Conservation (phyloP, 2,113 vertebrate genomes). For the Brienomyrus longianalis region DNA sequence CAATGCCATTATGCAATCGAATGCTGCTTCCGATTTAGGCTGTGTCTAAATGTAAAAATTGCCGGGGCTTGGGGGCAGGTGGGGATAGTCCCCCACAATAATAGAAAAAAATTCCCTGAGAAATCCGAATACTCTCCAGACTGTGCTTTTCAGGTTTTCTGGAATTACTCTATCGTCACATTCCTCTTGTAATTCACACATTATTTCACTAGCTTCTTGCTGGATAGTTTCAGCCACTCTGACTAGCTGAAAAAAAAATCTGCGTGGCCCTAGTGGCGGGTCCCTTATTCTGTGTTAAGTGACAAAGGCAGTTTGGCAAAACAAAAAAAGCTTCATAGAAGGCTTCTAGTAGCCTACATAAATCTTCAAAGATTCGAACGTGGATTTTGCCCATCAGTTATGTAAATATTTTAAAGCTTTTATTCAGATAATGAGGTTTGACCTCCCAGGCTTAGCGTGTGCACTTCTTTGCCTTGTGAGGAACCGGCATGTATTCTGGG, state of each 20-base stretch:
- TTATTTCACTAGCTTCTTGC: not conserved
- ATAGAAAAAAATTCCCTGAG: not conserved
- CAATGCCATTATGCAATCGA: not conserved
- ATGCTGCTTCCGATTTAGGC: not conserved
- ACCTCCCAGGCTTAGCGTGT: not conserved
- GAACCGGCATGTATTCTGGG: not conserved
- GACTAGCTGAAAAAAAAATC: not conserved
- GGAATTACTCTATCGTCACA: not conserved
- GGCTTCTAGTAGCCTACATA: not conserved
- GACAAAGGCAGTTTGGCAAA: not conserved
- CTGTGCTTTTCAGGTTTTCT: not conserved
- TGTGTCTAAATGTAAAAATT: not conserved
- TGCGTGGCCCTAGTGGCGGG: not conserved
- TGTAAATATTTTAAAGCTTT: not conserved
- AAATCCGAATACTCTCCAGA: not conserved
- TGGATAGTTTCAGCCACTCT: not conserved
- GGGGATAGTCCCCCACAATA: not conserved
- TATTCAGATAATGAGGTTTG: not conserved
- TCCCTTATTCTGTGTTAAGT: not conserved
- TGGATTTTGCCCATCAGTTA: not conserved
- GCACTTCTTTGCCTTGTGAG: not conserved
- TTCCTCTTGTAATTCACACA: not conserved
- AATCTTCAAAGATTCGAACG: not conserved
- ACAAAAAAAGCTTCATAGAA: not conserved
- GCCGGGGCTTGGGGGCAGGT: not conserved